phyloP scores from a whole-genome alignment of 2,797 vertebrate genomes.

The Galago senegalensis region DNA sequence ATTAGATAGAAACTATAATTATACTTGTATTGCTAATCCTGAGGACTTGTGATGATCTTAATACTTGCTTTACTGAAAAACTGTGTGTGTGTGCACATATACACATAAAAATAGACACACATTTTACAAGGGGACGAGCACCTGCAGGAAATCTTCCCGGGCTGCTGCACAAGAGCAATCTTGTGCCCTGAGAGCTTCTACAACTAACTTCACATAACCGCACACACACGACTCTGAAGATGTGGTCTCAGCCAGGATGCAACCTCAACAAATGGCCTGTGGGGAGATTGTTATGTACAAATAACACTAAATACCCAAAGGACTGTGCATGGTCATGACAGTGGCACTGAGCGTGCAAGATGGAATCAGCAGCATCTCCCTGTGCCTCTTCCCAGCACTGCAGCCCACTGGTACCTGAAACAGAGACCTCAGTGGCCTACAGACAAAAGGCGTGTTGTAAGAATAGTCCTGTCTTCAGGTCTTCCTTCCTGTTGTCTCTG shows the following conservation, averaged over 20 bases:
- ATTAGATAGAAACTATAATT: neutral
- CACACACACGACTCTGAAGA: neutral
- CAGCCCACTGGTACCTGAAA: neutral
- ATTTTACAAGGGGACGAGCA: neutral
- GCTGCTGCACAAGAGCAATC: neutral
- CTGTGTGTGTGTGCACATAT: neutral
- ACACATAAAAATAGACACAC: neutral
- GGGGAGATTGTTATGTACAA: neutral
- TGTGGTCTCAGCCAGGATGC: neutral
- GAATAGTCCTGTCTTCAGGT: neutral
- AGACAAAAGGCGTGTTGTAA: slow-evolving; percentile 30
- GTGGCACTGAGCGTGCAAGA: neutral
- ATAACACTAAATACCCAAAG: neutral
- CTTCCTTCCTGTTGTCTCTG: slow-evolving; percentile 52
- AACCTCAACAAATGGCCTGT: neutral
- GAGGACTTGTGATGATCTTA: neutral
- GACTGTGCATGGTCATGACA: rapidly evolving
- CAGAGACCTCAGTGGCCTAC: neutral
- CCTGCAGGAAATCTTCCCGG: neutral
- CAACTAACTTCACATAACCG: neutral
- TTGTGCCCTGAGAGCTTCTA: slow-evolving; percentile 28
- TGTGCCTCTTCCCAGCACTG: neutral
- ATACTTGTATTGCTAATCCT: neutral
- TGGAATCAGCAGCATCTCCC: neutral
- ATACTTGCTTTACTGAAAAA: neutral